phyloP scores from a whole-genome alignment of 2,797 vertebrate genomes.

The Cuniculus paca region DNA sequence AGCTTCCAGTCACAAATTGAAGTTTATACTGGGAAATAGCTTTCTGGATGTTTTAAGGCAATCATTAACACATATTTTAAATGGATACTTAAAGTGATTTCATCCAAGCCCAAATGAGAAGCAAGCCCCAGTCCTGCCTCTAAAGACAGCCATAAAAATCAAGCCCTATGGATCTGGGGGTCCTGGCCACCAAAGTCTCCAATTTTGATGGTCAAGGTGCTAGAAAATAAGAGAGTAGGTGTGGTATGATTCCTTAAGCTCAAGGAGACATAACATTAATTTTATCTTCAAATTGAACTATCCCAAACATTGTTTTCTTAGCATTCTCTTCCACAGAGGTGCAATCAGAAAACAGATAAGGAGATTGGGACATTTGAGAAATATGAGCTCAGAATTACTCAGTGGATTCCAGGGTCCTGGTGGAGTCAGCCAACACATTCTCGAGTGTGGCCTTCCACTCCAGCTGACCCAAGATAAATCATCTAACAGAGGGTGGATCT shows the following conservation, averaged over 20 bases:
- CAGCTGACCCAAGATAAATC: constrained; percentile 41
- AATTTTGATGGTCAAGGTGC: not conserved
- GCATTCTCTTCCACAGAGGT: not conserved
- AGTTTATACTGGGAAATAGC: not conserved
- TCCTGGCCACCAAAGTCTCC: not conserved
- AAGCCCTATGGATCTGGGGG: not conserved
- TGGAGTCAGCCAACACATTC: not conserved
- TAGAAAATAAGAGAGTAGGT: not conserved
- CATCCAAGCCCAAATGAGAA: not conserved
- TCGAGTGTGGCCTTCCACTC: not conserved
- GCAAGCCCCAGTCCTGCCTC: not conserved
- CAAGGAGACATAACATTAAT: not conserved
- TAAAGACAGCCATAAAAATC: not conserved
- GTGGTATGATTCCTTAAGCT: not conserved
- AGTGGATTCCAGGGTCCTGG: constrained; percentile 55
- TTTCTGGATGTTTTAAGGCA: constrained; percentile 3
- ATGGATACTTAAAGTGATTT: not conserved
- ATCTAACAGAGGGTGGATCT: not conserved
- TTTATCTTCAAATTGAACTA: not conserved
- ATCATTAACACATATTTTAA: not conserved
- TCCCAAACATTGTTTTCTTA: not conserved
- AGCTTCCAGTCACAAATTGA: not conserved
- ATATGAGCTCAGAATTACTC: not conserved
- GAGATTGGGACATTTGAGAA: not conserved
- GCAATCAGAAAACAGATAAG: not conserved